Base-by-base conservation (phyloP, 2,797 vertebrate genomes). In the Leptatherina wallacei region DNA sequence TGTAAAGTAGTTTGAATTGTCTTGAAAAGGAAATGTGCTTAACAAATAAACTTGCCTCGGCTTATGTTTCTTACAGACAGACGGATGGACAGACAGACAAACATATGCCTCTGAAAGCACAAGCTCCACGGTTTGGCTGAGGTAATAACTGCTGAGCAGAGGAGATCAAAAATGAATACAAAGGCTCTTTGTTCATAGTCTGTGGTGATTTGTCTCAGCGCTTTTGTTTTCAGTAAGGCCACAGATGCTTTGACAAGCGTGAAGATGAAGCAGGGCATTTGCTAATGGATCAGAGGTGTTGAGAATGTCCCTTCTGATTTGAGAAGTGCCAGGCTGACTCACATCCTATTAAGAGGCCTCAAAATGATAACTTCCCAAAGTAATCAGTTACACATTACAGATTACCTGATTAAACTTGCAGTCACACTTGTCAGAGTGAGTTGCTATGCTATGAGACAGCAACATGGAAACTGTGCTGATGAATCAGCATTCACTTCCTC, bases 211-310 rank as follows among this genome's bases (percentile, higher is more conserved):
- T 55, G 13, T 61, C 12, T 77, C 70, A 24, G 72, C 33, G 13
- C 73, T 68, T 75, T 62, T 73, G 69, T 75, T 84, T 74, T 29
- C 65, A 13, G 57, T 2, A 47, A 10, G 5, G 18, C 72, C 38
- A 75, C 76, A 64, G 71, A 61, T 20, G 8, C 7, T 4, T 11
- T 81, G 81, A 83, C 84, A 80, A 81, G 32, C 32, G 68, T 79
- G 86, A 87, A 83, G 78, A 89, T 73, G 75, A 83, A 63, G 71
- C 68, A 38, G 75, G 78, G 75, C 78, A 7, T 77, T 60, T 57
- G 65, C 65, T 86, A 88, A 86, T 86, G 79, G 65, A 75, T 71
- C 68, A 58, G 84, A 80, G 69, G 67, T 60, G 75, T 72, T 60
- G 73, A 3, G 52, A 61, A 32, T 0, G 40, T 85, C 88, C 77